Conservation (phyloP, 2,888 invertebrate genomes). For the Pherbina coryleti region DNA sequence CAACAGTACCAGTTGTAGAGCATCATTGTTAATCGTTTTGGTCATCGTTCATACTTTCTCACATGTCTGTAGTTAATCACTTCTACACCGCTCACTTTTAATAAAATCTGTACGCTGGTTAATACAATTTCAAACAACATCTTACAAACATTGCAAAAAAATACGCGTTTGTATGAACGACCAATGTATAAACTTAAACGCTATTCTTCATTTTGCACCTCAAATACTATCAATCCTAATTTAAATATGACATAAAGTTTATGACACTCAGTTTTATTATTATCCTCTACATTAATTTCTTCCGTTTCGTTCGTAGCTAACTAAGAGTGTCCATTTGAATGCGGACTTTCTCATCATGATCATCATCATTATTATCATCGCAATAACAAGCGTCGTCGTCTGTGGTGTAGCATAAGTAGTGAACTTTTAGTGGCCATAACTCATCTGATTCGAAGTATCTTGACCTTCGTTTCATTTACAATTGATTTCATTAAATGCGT, state of each 20-base stretch:
- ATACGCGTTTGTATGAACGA: background rate
- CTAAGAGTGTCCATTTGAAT: background rate
- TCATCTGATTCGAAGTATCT: conserved; percentile 17
- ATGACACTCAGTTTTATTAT: conserved; percentile 11
- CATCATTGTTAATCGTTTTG: too few species aligned
- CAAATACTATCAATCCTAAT: conserved; percentile 10
- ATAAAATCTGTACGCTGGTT: background rate
- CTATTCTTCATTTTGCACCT: background rate
- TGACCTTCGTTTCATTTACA: conserved; percentile 32
- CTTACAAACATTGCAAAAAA: too few species aligned
- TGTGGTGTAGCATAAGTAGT: background rate
- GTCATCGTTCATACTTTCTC: background rate
- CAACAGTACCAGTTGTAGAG: too few species aligned
- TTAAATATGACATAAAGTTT: conserved; percentile 23
- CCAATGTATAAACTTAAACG: background rate
- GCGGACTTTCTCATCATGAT: background rate
- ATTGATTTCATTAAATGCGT: conserved; percentile 36
- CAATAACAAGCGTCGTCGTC: background rate
- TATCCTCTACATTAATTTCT: background rate
- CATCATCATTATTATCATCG: too few species aligned
- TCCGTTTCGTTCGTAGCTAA: background rate
- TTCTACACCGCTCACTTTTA: background rate
- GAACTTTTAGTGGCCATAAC: background rate
- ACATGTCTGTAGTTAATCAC: conserved; percentile 4
- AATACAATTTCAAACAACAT: background rate